Evolutionary conservation across 2,888 invertebrate species (phyloP).

Genomic region (Melolontha melolontha): DNA sequence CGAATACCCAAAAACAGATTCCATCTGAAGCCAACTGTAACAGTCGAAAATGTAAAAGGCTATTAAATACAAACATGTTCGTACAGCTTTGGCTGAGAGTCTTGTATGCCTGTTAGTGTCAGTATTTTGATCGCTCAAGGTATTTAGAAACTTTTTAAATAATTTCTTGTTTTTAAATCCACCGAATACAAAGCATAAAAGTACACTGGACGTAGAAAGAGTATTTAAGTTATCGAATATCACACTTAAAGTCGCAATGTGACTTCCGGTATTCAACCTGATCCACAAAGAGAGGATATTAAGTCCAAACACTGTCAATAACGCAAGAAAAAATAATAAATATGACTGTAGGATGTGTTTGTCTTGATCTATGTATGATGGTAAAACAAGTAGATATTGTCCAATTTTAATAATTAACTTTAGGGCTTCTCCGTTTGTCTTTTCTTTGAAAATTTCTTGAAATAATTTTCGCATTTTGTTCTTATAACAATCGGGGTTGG

Average conservation of each 20-base stretch:
- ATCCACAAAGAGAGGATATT: neutral
- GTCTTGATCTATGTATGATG: neutral
- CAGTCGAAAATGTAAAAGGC: conserved; percentile 14
- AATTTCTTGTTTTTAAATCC: neutral
- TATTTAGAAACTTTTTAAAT: neutral
- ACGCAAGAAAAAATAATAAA: neutral
- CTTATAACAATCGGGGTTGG: neutral
- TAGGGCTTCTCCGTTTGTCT: neutral
- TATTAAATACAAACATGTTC: neutral
- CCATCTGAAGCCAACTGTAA: conserved; percentile 17
- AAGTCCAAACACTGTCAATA: neutral
- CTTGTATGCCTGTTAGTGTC: neutral
- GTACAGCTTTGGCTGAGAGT: neutral
- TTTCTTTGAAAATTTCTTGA: neutral
- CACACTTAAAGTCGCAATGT: neutral
- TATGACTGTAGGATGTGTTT: neutral
- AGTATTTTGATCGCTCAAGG: neutral
- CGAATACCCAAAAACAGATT: conserved; percentile 1
- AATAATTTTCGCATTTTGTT: neutral
- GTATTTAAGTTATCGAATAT: conserved; percentile 14
- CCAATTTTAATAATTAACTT: conserved; percentile 1
- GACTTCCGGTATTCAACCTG: neutral
- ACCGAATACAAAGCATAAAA: conserved; percentile 1
- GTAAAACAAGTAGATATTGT: conserved; percentile 7
- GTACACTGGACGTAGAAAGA: neutral